Evolutionary conservation across 2,797 vertebrate species (phyloP), one percentile per base, ranked within the genome.

Genomic region (Rhinella marina): DNA sequence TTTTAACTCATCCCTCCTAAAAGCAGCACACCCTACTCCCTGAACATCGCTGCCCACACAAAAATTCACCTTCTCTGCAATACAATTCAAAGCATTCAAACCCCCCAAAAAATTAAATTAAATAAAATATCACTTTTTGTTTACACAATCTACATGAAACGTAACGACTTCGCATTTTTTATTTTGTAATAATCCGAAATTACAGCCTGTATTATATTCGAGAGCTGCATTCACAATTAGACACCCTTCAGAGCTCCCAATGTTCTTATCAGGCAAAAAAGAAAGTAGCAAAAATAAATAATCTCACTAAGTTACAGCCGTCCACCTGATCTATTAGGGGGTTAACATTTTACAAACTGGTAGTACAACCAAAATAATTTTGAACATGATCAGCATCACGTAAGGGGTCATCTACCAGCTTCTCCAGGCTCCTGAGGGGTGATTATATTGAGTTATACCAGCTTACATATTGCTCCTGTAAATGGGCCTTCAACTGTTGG

Each of bases 1-100:
- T 82, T 87, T 64, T 64, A 81, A 73, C 27, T 61, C 75, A 66
- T 72, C 41, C 80, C 76, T 83, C 72, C n/a, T 25, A 17, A n/a
- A 52, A 73, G 2, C 21, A 23, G 21, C 12, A 75, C 21, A 52
- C 41, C 41, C 11, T 1, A 75, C 11, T 10, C 13, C 41, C 23
- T 41, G 1, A 12, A 23, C 48, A 41, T 50, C 72, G 13, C 17
- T 52, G 48, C 3, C 72, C 21, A 23, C 21, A 52, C 13, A 77
- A 16, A 52, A 77, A 25, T 1, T 25, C 48, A 0, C 4, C 5
- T 23, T 48, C 23, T 12, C 10, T 23, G 19, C 2, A 48, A 23
- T 4, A 4, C 9, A 21, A 23, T 50, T 23, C 11, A 48, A 75
- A 23, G 32, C 7, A 48, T n/a, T 75, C 23, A 23, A 23, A 0